Percentiles rank a stretch among this genome's conserved stretches.
Conservation (phyloP, 2,113 vertebrate species). For the Sceloporus undulatus region DNA sequence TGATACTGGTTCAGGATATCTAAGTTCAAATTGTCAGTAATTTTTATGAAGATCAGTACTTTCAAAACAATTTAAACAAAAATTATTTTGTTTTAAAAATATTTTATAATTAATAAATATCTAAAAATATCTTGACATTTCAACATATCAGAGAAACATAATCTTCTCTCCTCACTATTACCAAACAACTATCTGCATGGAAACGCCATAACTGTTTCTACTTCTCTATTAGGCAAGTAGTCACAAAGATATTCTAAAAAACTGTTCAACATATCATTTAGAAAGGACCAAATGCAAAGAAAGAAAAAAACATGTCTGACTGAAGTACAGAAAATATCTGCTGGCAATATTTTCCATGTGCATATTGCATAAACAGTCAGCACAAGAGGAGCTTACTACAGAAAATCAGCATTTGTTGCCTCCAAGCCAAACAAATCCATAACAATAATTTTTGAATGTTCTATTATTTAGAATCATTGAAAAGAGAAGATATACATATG, state of each 20-base stretch:
- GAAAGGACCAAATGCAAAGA: background rate
- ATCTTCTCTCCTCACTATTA: background rate
- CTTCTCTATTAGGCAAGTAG: too few species aligned
- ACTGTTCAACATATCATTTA: background rate
- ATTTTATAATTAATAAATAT: background rate
- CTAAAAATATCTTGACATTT: conserved; percentile 38
- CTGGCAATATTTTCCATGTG: background rate
- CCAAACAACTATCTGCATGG: background rate
- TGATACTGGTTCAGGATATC: background rate
- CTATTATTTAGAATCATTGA: background rate
- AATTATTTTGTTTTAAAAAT: too few species aligned
- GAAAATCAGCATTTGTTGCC: background rate
- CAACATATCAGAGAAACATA: background rate
- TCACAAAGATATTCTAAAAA: background rate
- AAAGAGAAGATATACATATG: conserved; percentile 8
- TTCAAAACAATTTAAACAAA: too few species aligned
- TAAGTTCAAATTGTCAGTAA: background rate
- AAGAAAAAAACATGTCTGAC: background rate
- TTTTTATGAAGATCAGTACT: too few species aligned
- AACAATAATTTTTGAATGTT: conserved; percentile 16
- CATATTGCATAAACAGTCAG: background rate
- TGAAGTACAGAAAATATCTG: background rate
- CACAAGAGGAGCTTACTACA: background rate
- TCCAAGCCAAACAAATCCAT: conserved; percentile 18
- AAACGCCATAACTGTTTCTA: background rate